A percentile compares a stretch with the other conserved stretches of the same genome.
Evolutionary conservation across 1,140 invertebrate genomes (phyloP).

Genomic region (Hyposmocoma kahamanoa): DNA sequence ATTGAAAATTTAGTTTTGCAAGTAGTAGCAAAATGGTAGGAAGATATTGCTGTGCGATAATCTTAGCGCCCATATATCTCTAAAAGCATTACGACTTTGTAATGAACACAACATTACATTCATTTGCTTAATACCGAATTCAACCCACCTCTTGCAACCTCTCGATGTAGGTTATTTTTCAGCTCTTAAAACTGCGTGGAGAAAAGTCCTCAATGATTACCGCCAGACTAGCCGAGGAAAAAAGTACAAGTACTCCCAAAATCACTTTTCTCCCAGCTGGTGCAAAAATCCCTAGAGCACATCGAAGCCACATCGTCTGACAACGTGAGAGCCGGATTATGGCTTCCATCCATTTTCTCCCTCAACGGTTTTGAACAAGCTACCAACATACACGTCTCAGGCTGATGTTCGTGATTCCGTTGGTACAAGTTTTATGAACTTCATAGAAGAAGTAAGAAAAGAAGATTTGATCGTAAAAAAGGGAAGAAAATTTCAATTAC

Average conservation of each 20-base stretch:
- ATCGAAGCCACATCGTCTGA: background rate
- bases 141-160: slow-evolving; percentile 54
- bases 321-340: background rate
- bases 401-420: background rate
- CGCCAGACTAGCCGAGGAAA: slow-evolving; percentile 5
- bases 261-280: background rate
- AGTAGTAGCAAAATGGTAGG: background rate
- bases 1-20: no score
- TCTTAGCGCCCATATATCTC: slow-evolving; percentile 39
- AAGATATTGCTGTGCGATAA: slow-evolving; percentile 31
- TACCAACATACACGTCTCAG: background rate
- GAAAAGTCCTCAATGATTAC: slow-evolving; percentile 23
- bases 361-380: background rate
- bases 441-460: background rate
- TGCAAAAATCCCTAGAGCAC: slow-evolving; percentile 3
- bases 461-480: background rate
- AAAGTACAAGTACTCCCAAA: slow-evolving; percentile 5
- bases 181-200: slow-evolving; percentile 44
- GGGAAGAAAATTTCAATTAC: slow-evolving; percentile 2
- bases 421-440: background rate
- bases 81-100: slow-evolving; percentile 29
- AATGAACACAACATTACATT: slow-evolving; percentile 6
- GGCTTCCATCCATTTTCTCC: background rate
- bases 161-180: slow-evolving; percentile 47
- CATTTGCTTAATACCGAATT: slow-evolving; percentile 39